Evolutionary conservation across 2,113 vertebrate species (phyloP).

Genomic region (Oryzias curvinotus): DNA sequence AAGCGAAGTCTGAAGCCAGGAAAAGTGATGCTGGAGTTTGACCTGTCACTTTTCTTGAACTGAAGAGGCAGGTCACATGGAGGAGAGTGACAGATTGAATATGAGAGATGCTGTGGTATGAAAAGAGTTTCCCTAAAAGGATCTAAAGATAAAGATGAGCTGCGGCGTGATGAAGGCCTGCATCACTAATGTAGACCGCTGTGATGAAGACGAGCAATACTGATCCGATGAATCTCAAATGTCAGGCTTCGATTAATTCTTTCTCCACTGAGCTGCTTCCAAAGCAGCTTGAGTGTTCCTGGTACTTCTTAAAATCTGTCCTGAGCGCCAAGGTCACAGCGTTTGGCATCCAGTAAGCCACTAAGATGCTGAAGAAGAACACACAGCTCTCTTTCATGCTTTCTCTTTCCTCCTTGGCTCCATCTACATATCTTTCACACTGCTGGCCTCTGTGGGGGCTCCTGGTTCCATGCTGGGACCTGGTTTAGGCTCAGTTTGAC

Average conservation of each 20-base stretch:
- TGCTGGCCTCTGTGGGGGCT: neutral
- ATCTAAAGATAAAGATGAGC: too few relatives aligned
- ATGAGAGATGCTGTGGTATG: too few relatives aligned
- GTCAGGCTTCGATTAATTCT: conserved; percentile 30
- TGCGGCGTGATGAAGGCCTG: too few relatives aligned
- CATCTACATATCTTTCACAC: neutral
- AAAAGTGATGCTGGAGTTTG: too few relatives aligned
- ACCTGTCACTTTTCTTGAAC: too few relatives aligned
- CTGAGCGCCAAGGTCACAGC: conserved; percentile 55
- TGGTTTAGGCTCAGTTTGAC: too few relatives aligned
- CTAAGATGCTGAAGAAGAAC: conserved; percentile 36
- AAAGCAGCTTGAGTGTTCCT: conserved; percentile 65
- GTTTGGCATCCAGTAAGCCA: conserved; percentile 60
- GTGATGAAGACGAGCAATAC: conserved; percentile 9
- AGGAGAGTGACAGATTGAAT: too few relatives aligned
- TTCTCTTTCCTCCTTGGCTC: conserved; percentile 1
- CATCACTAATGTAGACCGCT: neutral
- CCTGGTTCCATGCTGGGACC: too few relatives aligned
- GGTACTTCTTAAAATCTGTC: conserved; percentile 50
- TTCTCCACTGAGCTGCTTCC: conserved; percentile 31
- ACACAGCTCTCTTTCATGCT: too few relatives aligned
- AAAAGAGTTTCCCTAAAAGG: too few relatives aligned
- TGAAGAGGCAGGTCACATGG: too few relatives aligned
- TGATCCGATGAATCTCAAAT: conserved; percentile 25
- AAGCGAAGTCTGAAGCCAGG: too few relatives aligned